Evolutionary conservation across 2,797 vertebrate species (phyloP).

Genomic region (Atherinosoma microstoma): DNA sequence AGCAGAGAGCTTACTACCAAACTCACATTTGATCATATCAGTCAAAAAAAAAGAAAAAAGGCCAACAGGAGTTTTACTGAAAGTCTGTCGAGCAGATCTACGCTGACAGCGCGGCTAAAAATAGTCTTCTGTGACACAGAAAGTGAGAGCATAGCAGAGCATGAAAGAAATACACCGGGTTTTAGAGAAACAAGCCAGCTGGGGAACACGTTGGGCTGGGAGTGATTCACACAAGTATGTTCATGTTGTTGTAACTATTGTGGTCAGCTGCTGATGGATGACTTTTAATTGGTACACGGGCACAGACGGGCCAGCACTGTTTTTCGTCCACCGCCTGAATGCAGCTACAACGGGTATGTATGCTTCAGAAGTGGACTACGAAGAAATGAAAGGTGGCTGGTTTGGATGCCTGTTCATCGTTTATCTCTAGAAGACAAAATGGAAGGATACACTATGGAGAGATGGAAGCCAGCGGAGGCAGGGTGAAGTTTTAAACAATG

Average conservation of each 20-base stretch:
- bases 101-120: slow-evolving; percentile 54
- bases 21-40: slow-evolving; percentile 46
- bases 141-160: slow-evolving; percentile 36
- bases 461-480: not conserved
- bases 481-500: too few relatives aligned
- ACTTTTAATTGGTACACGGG: not conserved
- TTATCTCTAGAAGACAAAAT: not conserved
- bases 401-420: not conserved
- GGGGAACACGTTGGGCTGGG: not conserved
- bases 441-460: not conserved
- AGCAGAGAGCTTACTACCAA: slow-evolving; percentile 24
- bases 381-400: not conserved
- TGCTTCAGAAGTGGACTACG: not conserved
- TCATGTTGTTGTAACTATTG: not conserved
- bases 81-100: slow-evolving; percentile 35
- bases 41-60: slow-evolving; percentile 25
- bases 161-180: slow-evolving; percentile 31
- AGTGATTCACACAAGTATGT: not conserved
- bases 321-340: not conserved
- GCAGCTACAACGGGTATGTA: not conserved
- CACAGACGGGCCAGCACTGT: not conserved
- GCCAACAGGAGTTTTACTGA: slow-evolving; percentile 39
- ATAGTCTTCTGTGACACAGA: slow-evolving; percentile 52
- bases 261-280: not conserved
- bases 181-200: slow-evolving; percentile 17